These are phyloP conservation scores for Neogale vison DNA, from an alignment of 2,113 vertebrate genomes.

Conservation along the genomic window DNA sequence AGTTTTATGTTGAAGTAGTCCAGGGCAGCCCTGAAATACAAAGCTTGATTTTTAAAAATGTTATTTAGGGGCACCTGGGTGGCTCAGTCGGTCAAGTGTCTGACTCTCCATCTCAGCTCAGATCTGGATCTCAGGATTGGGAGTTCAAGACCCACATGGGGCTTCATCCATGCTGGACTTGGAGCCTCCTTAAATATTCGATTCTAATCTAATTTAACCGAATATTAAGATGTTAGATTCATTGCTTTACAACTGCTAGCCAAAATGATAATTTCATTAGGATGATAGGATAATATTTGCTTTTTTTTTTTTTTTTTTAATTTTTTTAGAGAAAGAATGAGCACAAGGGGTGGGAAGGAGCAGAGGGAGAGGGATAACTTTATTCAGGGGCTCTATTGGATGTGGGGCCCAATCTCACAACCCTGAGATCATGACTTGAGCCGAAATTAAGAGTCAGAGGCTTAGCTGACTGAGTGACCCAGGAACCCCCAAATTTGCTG, in stretches of 20 bases:
- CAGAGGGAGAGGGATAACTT: no score
- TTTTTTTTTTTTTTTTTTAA: not conserved
- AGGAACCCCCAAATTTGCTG: not conserved
- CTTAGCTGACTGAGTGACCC: not conserved
- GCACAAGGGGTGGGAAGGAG: no score
- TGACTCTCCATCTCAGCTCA: not conserved
- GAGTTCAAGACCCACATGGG: not conserved
- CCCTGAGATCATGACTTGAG: not conserved
- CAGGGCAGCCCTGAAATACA: not conserved
- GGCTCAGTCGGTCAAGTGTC: not conserved
- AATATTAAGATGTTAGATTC: not conserved
- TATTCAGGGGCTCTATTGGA: no score
- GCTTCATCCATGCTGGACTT: not conserved
- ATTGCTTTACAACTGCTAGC: not conserved
- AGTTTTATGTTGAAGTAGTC: conserved; percentile 42
- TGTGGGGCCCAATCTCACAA: no score
- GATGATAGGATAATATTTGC: not conserved
- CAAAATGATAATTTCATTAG: not conserved
- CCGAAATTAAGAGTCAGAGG: not conserved
- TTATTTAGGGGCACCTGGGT: not conserved
- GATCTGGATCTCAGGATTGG: not conserved
- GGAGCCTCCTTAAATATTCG: not conserved
- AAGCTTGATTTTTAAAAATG: not conserved
- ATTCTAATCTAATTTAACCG: not conserved
- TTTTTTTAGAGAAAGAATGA: no score